Conservation (phyloP, 2,113 vertebrate species). For the Rhodinocichla rosea region DNA sequence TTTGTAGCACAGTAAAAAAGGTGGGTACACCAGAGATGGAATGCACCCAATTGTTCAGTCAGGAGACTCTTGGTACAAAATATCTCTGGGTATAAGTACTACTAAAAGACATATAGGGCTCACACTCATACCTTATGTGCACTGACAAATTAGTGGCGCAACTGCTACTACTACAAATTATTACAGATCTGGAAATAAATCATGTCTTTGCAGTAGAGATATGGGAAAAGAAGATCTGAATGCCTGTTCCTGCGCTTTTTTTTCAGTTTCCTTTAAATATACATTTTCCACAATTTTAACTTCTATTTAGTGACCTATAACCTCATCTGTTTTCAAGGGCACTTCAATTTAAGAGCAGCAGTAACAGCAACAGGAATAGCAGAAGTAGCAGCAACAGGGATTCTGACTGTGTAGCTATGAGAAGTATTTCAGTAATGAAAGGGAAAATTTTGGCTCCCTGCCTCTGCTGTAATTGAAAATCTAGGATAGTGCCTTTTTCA, state of each 20-base stretch:
- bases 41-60: neutral
- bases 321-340: slow-evolving; percentile 57
- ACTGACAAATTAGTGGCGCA: neutral
- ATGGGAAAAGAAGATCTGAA: neutral
- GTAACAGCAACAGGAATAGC: slow-evolving; percentile 26
- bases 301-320: slow-evolving; percentile 48
- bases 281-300: neutral
- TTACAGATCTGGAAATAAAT: neutral
- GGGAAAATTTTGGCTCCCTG: slow-evolving; percentile 72
- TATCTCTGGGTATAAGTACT: neutral
- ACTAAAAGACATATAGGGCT: neutral
- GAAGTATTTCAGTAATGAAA: slow-evolving; percentile 67
- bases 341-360: slow-evolving; percentile 52
- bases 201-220: neutral
- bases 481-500: slow-evolving; percentile 62
- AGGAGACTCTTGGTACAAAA: neutral
- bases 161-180: neutral
- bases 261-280: neutral
- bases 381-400: slow-evolving; percentile 50
- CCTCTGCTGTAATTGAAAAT: slow-evolving; percentile 76
- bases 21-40: neutral
- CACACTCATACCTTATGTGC: neutral
- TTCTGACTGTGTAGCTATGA: slow-evolving; percentile 44
- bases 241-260: neutral
- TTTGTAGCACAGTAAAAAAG: neutral